A percentile compares a stretch with the other conserved stretches of the same genome.
Conservation (phyloP, 2,888 invertebrate species). For the Euplagia quadripunctaria region DNA sequence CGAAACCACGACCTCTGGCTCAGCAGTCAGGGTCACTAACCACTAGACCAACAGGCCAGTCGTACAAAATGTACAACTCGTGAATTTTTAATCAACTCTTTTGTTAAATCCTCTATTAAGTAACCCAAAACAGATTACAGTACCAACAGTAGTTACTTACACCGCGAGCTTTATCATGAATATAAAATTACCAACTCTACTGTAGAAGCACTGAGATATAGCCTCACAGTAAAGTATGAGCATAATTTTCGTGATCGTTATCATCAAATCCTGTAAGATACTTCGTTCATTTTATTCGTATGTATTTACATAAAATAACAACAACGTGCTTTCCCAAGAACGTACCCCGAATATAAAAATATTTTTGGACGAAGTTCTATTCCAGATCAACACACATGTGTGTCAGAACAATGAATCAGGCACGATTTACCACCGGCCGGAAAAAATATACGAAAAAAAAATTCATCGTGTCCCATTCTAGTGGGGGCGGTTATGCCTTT, state of each 20-base stretch:
- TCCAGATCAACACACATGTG: constrained; percentile 40
- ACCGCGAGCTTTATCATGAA: constrained; percentile 43
- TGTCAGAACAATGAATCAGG: constrained; percentile 40
- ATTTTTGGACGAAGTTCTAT: constrained; percentile 33
- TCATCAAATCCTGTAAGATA: constrained; percentile 31
- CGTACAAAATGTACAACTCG: neutral
- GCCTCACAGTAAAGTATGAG: constrained; percentile 34
- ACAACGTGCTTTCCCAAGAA: constrained; percentile 7
- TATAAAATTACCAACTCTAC: constrained; percentile 39
- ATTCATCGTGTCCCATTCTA: constrained; percentile 36
- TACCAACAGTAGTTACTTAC: constrained; percentile 26
- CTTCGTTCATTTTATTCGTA: constrained; percentile 34
- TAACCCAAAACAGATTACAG: constrained; percentile 44
- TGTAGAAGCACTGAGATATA: constrained; percentile 35
- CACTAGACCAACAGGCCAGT: too few species aligned
- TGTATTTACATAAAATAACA: constrained; percentile 33
- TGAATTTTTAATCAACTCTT: constrained; percentile 21
- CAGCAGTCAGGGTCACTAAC: too few species aligned
- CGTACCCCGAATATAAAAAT: constrained; percentile 25
- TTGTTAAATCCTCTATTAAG: constrained; percentile 30
- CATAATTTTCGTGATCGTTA: constrained; percentile 28
- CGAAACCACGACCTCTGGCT: too few species aligned
- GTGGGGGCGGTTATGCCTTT: constrained; percentile 34
- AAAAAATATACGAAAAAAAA: constrained; percentile 49
- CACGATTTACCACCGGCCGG: constrained; percentile 22